A percentile compares a stretch with the other conserved stretches of the same genome.
Conservation (phyloP, 2,888 invertebrate species). For the Metalampra italica region DNA sequence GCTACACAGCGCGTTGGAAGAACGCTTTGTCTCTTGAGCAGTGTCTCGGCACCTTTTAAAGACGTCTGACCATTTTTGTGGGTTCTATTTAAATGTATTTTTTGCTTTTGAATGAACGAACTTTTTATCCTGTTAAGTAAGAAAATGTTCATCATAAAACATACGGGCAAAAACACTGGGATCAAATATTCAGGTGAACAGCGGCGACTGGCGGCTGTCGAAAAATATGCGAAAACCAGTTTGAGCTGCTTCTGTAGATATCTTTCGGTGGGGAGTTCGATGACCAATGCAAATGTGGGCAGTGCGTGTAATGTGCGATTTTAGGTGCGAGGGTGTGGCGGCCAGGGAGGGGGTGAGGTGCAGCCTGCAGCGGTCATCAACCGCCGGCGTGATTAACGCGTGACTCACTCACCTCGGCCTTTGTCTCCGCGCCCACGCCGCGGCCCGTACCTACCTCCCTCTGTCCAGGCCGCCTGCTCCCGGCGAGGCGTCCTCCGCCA, state of each 20-base stretch:
- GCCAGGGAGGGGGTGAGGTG: constrained; percentile 45
- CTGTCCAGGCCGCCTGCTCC: constrained; percentile 25
- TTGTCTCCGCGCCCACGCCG: constrained; percentile 49
- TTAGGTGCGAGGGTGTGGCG: constrained; percentile 59
- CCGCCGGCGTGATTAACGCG: constrained; percentile 49
- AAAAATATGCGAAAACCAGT: constrained; percentile 71
- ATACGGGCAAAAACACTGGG: constrained; percentile 29
- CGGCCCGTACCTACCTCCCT: constrained; percentile 29
- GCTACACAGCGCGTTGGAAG: constrained; percentile 13
- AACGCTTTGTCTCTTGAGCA: constrained; percentile 27
- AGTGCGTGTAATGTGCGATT: constrained; percentile 44
- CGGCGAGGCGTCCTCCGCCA: constrained; percentile 30
- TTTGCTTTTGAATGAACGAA: constrained; percentile 1
- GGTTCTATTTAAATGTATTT: not conserved
- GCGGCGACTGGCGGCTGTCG: constrained; percentile 43
- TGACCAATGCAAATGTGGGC: constrained; percentile 65
- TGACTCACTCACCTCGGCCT: constrained; percentile 59
- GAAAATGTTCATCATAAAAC: constrained; percentile 25
- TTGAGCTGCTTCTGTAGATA: constrained; percentile 67
- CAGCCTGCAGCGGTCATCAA: constrained; percentile 59
- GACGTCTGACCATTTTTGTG: not conserved
- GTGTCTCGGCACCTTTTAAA: constrained; percentile 7
- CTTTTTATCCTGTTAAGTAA: constrained; percentile 24
- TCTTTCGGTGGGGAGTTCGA: constrained; percentile 67
- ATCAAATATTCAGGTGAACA: constrained; percentile 53